Percentiles rank a stretch among this genome's conserved stretches.
Conservation (phyloP, 2,888 invertebrate species). For the Leucophora obtusa region DNA sequence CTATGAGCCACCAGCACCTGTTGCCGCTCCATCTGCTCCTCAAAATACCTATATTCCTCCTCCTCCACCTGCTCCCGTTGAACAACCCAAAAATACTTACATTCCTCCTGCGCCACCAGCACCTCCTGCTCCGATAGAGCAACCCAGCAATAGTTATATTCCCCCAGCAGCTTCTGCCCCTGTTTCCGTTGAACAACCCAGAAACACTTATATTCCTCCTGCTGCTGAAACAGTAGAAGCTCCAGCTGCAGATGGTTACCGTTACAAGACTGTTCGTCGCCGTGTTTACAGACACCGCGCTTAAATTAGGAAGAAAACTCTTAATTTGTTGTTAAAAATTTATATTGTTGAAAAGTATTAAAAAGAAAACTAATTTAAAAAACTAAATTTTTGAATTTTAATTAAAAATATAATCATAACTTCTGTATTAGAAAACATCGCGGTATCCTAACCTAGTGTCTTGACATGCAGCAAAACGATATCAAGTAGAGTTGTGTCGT, state of each 20-base stretch:
- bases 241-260: constrained; percentile 60
- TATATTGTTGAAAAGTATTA: constrained; percentile 7
- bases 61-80: constrained; percentile 23
- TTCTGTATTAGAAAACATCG: too few relatives aligned
- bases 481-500: too few relatives aligned
- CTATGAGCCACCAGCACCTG: constrained; percentile 44
- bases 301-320: constrained; percentile 21
- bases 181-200: constrained; percentile 40
- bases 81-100: constrained; percentile 26
- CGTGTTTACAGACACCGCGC: constrained; percentile 57
- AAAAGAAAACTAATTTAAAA: too few relatives aligned
- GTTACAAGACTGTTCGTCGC: constrained; percentile 63
- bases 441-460: too few relatives aligned
- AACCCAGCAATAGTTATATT: constrained; percentile 15
- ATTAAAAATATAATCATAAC: too few relatives aligned
- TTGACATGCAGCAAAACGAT: too few relatives aligned
- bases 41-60: constrained; percentile 24
- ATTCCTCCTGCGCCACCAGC: constrained; percentile 38
- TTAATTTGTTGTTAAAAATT: constrained; percentile 8
- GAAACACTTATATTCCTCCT: constrained; percentile 53
- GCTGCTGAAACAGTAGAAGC: constrained; percentile 24
- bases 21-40: constrained; percentile 36
- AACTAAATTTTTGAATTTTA: too few relatives aligned
- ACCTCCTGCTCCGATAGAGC: constrained; percentile 21
- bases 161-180: too few relatives aligned